These are phyloP conservation scores for Stigmatopora nigra DNA, from an alignment of 2,113 vertebrate genomes.

Conservation along the genomic window DNA sequence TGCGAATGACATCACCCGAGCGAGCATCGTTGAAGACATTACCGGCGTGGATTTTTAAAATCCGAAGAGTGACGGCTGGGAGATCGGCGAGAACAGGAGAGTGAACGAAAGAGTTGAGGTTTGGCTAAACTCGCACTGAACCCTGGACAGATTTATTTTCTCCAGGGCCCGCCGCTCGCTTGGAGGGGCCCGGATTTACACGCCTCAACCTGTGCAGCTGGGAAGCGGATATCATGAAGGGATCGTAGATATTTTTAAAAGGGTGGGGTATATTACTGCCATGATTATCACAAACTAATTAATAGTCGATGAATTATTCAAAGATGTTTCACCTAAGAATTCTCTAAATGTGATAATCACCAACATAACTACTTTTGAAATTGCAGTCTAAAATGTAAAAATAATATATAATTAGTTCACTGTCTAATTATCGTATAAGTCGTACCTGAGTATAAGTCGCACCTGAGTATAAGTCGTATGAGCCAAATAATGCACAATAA, in stretches of 20 bases:
- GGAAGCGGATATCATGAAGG: conserved; percentile 44
- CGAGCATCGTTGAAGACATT: not conserved
- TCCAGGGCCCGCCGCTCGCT: conserved; percentile 61
- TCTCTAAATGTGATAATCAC: too few relatives aligned
- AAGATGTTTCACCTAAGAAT: too few relatives aligned
- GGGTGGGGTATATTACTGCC: not conserved
- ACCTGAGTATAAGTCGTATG: too few relatives aligned
- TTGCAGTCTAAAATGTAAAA: too few relatives aligned
- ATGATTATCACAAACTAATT: too few relatives aligned
- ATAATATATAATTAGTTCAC: too few relatives aligned
- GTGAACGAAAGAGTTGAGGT: conserved; percentile 44
- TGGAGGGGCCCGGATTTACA: conserved; percentile 66
- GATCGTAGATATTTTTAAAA: conserved; percentile 1
- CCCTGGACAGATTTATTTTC: conserved; percentile 72
- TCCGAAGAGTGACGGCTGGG: not conserved
- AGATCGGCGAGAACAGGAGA: conserved; percentile 3
- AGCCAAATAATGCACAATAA: too few relatives aligned
- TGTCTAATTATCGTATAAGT: too few relatives aligned
- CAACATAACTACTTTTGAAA: too few relatives aligned
- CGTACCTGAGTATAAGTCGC: too few relatives aligned
- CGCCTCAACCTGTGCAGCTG: conserved; percentile 45
- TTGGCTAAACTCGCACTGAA: conserved; percentile 76
- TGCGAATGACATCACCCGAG: conserved; percentile 1
- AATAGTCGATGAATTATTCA: too few relatives aligned
- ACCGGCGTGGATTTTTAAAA: not conserved